A percentile compares a stretch with the other conserved stretches of the same genome.
phyloP scores from a whole-genome alignment of 2,888 invertebrate genomes.

The Lasioglossum vierecki region DNA sequence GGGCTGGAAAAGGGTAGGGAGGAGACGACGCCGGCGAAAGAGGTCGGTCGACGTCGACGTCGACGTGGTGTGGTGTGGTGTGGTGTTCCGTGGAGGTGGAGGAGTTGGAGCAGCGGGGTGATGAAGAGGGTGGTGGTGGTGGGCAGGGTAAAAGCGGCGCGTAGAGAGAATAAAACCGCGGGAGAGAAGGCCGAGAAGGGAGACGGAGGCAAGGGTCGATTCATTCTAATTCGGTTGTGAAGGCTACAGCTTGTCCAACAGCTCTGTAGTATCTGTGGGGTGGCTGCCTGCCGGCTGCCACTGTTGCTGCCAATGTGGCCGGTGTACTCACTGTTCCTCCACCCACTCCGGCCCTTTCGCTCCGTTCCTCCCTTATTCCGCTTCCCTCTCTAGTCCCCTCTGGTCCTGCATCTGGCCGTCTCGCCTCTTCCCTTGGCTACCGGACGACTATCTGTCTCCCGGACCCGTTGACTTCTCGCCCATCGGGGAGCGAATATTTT shows the following conservation, averaged over 20 bases:
- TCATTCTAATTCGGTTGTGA: conserved; percentile 82
- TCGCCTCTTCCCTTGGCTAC: background rate
- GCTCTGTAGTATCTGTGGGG: conserved; percentile 76
- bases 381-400: conserved; percentile 18
- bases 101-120: conserved; percentile 18
- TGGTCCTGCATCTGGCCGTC: conserved; percentile 4
- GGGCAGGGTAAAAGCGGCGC: conserved; percentile 51
- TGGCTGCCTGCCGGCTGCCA: conserved; percentile 68
- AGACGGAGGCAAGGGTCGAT: conserved; percentile 77
- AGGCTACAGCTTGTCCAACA: conserved; percentile 83
- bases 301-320: conserved; percentile 71
- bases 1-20: conserved; percentile 31
- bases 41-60: conserved; percentile 21
- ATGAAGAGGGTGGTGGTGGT: conserved; percentile 29
- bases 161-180: conserved; percentile 62
- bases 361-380: conserved; percentile 26
- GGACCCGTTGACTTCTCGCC: conserved; percentile 44
- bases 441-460: conserved; percentile 47
- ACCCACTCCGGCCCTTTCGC: conserved; percentile 23
- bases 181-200: conserved; percentile 46
- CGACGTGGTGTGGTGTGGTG: conserved; percentile 22
- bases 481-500: conserved; percentile 64
- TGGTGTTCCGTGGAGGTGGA: conserved; percentile 23
- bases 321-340: conserved; percentile 61
- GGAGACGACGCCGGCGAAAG: conserved; percentile 22